Conservation (phyloP, 2,113 vertebrate species). For the Romanogobio albipinnatus region DNA sequence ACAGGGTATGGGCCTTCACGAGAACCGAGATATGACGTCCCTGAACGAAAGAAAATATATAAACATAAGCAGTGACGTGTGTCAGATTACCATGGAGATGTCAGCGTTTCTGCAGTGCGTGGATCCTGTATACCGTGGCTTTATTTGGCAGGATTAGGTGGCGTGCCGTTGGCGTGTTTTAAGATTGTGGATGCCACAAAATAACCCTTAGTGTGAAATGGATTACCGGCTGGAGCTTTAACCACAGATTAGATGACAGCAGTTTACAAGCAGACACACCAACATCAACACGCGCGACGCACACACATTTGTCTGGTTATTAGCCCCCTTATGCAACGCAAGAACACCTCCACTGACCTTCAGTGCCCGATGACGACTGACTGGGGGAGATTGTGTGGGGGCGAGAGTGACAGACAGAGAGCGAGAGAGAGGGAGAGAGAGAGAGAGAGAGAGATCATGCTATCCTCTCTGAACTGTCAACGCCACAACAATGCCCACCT, state of each 20-base stretch:
- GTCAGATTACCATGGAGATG: constrained; percentile 1
- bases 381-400: constrained; percentile 17
- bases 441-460: background rate
- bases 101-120: background rate
- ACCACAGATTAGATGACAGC: constrained; percentile 19
- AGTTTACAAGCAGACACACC: constrained; percentile 19
- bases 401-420: constrained; percentile 33
- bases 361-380: constrained; percentile 1
- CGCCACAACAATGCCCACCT: constrained; percentile 5
- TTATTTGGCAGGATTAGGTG: constrained; percentile 39
- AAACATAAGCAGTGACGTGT: constrained; percentile 17
- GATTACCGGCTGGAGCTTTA: constrained; percentile 26
- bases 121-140: background rate
- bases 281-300: background rate
- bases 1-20: background rate
- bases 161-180: background rate
- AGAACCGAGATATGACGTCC: background rate
- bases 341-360: constrained; percentile 53
- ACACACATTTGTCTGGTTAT: background rate
- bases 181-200: constrained; percentile 36
- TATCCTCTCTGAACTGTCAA: background rate
- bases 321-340: constrained; percentile 1
- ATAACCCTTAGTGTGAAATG: constrained; percentile 32
- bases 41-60: background rate
- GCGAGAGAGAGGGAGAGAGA: constrained; percentile 19